A percentile compares a stretch with the other conserved stretches of the same genome.
These are phyloP conservation scores for Aproaerema taeniolella DNA, from an alignment of 2,888 invertebrate genomes.

Conservation along the genomic window DNA sequence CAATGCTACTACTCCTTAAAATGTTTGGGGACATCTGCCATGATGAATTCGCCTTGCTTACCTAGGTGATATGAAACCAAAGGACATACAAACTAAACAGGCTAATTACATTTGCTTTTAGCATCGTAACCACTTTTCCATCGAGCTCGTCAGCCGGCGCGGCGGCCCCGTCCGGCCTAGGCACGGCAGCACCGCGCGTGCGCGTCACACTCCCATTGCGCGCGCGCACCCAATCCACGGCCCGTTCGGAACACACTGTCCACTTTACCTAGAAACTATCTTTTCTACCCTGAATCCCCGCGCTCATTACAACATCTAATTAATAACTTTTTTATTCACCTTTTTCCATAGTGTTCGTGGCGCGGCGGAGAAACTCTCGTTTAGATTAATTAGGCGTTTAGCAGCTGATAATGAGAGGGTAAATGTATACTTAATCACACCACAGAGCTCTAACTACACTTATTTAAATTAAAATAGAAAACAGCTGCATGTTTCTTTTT, in stretches of 20 bases:
- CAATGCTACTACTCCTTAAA: too few relatives aligned
- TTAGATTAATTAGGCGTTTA: neutral
- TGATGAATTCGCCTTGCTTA: too few relatives aligned
- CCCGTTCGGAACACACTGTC: slow-evolving; percentile 11
- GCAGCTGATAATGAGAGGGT: neutral
- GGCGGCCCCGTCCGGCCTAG: too few relatives aligned
- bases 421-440: neutral
- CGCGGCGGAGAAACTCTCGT: slow-evolving; percentile 2
- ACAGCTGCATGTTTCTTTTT: neutral
- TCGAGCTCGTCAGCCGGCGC: too few relatives aligned
- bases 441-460: neutral
- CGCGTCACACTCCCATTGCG: slow-evolving; percentile 48
- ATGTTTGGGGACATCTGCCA: too few relatives aligned
- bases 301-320: slow-evolving; percentile 21
- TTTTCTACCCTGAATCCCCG: slow-evolving; percentile 19
- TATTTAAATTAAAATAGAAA: neutral
- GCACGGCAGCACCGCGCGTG: too few relatives aligned
- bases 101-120: too few relatives aligned
- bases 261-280: slow-evolving; percentile 10
- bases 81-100: too few relatives aligned
- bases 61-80: too few relatives aligned
- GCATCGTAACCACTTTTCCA: too few relatives aligned
- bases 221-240: slow-evolving; percentile 24
- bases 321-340: slow-evolving; percentile 18
- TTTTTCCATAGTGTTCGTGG: slow-evolving; percentile 7